These are phyloP conservation scores for Tetheella fluctuosa DNA, from an alignment of 2,888 invertebrate species.

Conservation along the genomic window DNA sequence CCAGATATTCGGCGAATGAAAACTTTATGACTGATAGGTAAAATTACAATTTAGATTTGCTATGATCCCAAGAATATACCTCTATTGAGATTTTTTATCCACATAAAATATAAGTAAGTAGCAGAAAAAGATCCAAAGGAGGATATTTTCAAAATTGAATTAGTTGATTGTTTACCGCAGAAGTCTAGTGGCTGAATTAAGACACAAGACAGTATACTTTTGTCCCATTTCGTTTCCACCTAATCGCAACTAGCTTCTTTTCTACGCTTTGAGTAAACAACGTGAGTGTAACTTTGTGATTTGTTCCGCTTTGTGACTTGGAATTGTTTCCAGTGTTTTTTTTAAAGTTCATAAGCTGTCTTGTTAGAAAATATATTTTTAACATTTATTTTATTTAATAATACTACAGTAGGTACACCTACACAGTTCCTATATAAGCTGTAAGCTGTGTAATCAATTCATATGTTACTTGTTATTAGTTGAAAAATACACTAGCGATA, in stretches of 20 bases:
- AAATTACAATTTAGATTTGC: no score
- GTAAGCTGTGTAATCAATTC: no score
- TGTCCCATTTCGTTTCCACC: slow-evolving; percentile 43
- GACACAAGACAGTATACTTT: slow-evolving; percentile 39
- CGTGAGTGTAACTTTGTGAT: slow-evolving; percentile 35
- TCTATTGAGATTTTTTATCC: no score
- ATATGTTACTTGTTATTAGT: no score
- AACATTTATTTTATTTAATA: no score
- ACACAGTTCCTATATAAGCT: no score
- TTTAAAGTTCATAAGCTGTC: not conserved
- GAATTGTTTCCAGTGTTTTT: slow-evolving; percentile 20
- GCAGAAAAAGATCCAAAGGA: not conserved
- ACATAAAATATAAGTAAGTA: no score
- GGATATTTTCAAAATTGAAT: slow-evolving; percentile 3
- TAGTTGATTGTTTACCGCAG: slow-evolving; percentile 38
- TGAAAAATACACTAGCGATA: no score
- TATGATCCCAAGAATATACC: no score
- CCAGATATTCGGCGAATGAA: no score
- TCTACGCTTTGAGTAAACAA: slow-evolving; percentile 47
- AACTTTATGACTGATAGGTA: no score
- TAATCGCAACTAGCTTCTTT: slow-evolving; percentile 55
- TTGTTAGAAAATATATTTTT: not conserved
- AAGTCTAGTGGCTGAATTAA: slow-evolving; percentile 15
- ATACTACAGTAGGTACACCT: no score
- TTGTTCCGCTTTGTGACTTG: slow-evolving; percentile 36